Conservation (phyloP, 2,113 vertebrate genomes). For the Pelmatolapia mariae region DNA sequence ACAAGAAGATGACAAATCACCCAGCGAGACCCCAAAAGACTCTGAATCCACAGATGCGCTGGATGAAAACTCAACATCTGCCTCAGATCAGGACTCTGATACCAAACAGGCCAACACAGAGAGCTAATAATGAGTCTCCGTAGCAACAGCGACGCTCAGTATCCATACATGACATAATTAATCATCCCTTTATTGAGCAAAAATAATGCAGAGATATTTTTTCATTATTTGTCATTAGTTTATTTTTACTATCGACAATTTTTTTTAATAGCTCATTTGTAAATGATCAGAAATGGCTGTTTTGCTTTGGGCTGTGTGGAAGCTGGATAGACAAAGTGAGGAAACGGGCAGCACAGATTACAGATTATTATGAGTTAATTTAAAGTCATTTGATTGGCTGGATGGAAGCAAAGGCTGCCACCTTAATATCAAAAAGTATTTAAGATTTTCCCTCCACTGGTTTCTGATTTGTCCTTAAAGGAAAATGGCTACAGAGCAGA, state of each 20-base stretch:
- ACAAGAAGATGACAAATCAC: conserved; percentile 81
- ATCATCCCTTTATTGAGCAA: not conserved
- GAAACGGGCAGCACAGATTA: not conserved
- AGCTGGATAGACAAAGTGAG: not conserved
- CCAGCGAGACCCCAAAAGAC: conserved; percentile 16
- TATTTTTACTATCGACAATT: not conserved
- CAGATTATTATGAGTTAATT: not conserved
- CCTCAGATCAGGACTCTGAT: conserved; percentile 13
- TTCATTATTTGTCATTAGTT: not conserved
- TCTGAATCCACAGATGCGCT: not conserved
- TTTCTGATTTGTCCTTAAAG: not conserved
- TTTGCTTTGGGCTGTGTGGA: not conserved
- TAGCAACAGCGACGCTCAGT: not conserved
- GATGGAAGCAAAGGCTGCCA: not conserved
- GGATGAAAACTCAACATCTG: not conserved
- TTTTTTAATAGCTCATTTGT: not conserved
- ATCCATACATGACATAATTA: not conserved
- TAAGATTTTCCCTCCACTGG: not conserved
- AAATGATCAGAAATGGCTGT: not conserved
- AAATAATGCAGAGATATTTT: not conserved
- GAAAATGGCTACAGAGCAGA: not conserved
- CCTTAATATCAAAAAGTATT: not conserved
- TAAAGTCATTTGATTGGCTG: not conserved
- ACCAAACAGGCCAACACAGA: conserved; percentile 18
- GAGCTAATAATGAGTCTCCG: conserved; percentile 44